Percentiles rank a stretch among this genome's conserved stretches.
Evolutionary conservation across 2,888 invertebrate species (phyloP).

Genomic region (Lamproptera curius): DNA sequence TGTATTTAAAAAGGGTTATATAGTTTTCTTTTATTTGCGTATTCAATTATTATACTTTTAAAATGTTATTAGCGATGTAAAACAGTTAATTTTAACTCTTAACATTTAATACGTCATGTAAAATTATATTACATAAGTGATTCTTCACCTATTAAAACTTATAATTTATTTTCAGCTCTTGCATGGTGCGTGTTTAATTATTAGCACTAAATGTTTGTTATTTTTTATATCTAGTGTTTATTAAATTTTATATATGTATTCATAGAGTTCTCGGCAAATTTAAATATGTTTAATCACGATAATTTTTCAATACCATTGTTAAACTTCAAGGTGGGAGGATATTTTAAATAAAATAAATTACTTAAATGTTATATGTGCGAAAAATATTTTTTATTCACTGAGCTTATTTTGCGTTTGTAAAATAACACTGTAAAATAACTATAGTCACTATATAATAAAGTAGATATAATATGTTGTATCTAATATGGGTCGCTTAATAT

Average conservation of each 20-base stretch:
- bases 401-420: slow-evolving; percentile 56
- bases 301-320: slow-evolving; percentile 29
- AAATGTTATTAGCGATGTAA: too few species aligned
- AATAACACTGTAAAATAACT: slow-evolving; percentile 57
- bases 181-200: slow-evolving; percentile 1
- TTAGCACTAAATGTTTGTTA: slow-evolving; percentile 13
- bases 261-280: slow-evolving; percentile 2
- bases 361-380: slow-evolving; percentile 55
- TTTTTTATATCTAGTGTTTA: slow-evolving; percentile 14
- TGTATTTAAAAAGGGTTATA: too few species aligned
- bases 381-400: slow-evolving; percentile 64
- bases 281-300: slow-evolving; percentile 20
- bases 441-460: slow-evolving; percentile 58
- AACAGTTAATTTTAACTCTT: too few species aligned
- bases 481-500: slow-evolving; percentile 61
- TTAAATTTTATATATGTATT: slow-evolving; percentile 15
- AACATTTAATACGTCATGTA: too few species aligned
- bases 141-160: too few species aligned
- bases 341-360: slow-evolving; percentile 42
- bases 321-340: slow-evolving; percentile 30
- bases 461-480: slow-evolving; percentile 39
- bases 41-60: too few species aligned
- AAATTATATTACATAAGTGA: too few species aligned
- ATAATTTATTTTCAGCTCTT: background rate
- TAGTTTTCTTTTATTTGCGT: too few species aligned